Evolutionary conservation across 2,797 vertebrate genomes (phyloP).

Genomic region (Rhabdophis nuchalis): DNA sequence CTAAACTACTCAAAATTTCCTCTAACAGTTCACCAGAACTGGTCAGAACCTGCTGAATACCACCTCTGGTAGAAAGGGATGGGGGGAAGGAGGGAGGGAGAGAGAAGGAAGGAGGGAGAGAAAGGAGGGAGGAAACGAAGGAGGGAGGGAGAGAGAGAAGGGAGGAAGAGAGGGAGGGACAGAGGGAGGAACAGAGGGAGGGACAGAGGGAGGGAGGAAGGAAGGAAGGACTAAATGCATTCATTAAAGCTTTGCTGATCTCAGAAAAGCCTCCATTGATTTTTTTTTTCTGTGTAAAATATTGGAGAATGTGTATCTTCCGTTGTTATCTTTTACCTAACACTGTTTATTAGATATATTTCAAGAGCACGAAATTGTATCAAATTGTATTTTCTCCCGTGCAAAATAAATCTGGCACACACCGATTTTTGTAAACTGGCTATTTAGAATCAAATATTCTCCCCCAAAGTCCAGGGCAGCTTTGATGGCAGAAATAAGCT

Average conservation of each 20-base stretch:
- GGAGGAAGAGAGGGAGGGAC: accelerated
- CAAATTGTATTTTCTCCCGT: background rate
- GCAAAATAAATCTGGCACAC: background rate
- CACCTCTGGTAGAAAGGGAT: no score
- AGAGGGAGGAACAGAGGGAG: no score
- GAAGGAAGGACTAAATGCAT: background rate
- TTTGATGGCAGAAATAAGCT: background rate
- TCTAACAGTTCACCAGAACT: no score
- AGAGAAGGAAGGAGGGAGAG: no score
- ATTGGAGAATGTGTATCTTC: background rate
- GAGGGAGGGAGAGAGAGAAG: no score
- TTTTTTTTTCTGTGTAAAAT: background rate
- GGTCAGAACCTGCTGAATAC: no score
- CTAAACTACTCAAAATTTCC: no score
- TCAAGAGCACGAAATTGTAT: background rate
- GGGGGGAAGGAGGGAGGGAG: no score
- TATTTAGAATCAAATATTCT: background rate
- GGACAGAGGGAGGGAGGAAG: background rate
- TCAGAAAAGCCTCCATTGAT: background rate
- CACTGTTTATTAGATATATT: background rate
- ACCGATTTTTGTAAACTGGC: background rate
- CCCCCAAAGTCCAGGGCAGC: background rate
- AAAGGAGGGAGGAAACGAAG: no score
- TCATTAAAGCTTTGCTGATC: background rate
- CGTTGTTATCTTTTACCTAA: background rate